These are phyloP conservation scores for Anarsia innoxiella DNA, from an alignment of 2,888 invertebrate genomes.

Conservation along the genomic window DNA sequence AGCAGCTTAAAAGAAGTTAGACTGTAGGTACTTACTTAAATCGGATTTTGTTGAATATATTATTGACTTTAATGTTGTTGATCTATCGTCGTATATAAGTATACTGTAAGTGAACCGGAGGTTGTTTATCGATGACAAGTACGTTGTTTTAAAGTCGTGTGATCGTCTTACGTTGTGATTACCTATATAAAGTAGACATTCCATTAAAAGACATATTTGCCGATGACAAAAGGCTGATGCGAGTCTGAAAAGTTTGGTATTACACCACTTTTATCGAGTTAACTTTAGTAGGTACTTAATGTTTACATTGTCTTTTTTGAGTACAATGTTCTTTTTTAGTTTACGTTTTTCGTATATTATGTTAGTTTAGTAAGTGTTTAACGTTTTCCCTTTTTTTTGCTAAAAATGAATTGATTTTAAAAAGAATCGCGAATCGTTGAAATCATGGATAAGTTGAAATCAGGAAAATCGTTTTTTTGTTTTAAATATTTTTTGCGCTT, in stretches of 20 bases:
- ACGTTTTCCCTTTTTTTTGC: too few relatives aligned
- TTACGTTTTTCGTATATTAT: constrained; percentile 28
- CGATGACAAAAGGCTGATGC: constrained; percentile 51
- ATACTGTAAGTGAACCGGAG: constrained; percentile 19
- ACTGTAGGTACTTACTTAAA: constrained; percentile 20
- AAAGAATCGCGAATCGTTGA: constrained; percentile 19
- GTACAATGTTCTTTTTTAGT: constrained; percentile 57
- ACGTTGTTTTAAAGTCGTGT: constrained; percentile 22
- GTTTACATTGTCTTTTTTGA: constrained; percentile 35
- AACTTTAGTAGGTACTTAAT: constrained; percentile 36
- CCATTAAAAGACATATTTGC: constrained; percentile 61
- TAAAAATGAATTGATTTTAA: constrained; percentile 24
- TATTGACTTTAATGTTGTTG: constrained; percentile 60
- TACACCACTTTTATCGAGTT: constrained; percentile 11
- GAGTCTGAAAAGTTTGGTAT: constrained; percentile 48
- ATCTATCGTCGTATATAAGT: constrained; percentile 44
- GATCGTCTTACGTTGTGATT: constrained; percentile 53
- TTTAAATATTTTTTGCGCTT: background rate
- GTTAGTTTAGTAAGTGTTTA: constrained; percentile 28
- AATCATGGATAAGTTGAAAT: background rate
- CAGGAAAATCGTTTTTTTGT: background rate
- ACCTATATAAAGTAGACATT: constrained; percentile 54
- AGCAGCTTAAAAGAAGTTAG: constrained; percentile 19
- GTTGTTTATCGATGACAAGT: constrained; percentile 31
- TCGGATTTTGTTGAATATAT: constrained; percentile 41